A percentile compares a stretch with the other conserved stretches of the same genome.
Evolutionary conservation across 2,797 vertebrate genomes (phyloP).

Genomic region (Arrhamphus sclerolepis): DNA sequence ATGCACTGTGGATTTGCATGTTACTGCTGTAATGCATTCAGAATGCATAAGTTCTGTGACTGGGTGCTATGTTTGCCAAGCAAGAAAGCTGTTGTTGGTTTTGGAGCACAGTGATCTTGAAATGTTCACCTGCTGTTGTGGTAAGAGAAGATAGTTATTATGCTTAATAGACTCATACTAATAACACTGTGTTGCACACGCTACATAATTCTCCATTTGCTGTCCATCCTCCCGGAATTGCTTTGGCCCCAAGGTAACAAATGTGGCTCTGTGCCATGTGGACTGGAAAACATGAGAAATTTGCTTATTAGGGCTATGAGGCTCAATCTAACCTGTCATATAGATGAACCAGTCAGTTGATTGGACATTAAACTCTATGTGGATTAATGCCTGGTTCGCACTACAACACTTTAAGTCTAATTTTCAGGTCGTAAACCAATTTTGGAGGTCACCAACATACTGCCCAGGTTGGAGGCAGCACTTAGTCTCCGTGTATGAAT

Average conservation of each 20-base stretch:
- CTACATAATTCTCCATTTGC: slow-evolving; percentile 52
- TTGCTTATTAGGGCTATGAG: slow-evolving; percentile 17
- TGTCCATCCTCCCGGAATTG: slow-evolving; percentile 39
- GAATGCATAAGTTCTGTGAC: slow-evolving; percentile 14
- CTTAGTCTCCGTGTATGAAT: no score
- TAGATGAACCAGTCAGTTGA: slow-evolving; percentile 7
- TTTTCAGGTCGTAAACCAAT: no score
- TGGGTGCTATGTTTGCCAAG: slow-evolving; percentile 31
- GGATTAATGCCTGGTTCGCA: no score
- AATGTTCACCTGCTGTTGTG: slow-evolving; percentile 37
- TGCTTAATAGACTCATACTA: slow-evolving; percentile 53
- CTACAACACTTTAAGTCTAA: no score
- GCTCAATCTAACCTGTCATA: background rate
- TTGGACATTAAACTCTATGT: background rate
- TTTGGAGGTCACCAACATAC: no score
- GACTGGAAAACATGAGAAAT: slow-evolving; percentile 5
- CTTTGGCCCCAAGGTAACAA: slow-evolving; percentile 49
- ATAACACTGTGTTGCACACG: slow-evolving; percentile 43
- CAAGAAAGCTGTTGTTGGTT: slow-evolving; percentile 40
- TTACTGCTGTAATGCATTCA: slow-evolving; percentile 22
- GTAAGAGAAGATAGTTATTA: slow-evolving; percentile 56
- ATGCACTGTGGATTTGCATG: slow-evolving; percentile 2
- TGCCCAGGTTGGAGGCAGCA: no score
- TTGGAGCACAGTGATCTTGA: slow-evolving; percentile 20
- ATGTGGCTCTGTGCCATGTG: slow-evolving; percentile 22